Base-by-base conservation (phyloP, 2,113 vertebrate species). In the Argyrosomus japonicus region DNA sequence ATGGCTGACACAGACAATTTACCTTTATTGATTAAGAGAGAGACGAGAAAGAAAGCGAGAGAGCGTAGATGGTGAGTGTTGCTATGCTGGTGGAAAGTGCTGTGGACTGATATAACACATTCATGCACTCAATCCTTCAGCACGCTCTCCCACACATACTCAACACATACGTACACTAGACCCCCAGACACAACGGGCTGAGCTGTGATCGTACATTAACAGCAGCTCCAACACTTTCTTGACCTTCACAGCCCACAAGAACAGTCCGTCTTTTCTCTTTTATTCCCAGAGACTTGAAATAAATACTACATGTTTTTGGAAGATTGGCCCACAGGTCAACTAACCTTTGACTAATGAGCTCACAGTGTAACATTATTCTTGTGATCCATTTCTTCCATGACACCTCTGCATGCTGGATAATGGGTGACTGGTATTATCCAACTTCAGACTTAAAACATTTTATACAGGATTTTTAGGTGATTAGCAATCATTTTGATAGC, bases 41-140 rank as follows among this genome's bases (percentile, higher is more conserved):
- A n/a, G 48, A 73, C 14, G 17, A 17, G 47, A 71, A 0, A 40
- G 23, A 3, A 53, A 14, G 51, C 36, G 29, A 29, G 23, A n/a
- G 18, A n/a, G 19, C 15, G 78, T 40, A 47, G 78, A 64, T 23
- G 23, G 32, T 47, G 32, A 27, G 43, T 27, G 68, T 64, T 75
- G 86, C 78, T 79, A 51, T 82, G 84, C 86, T 86, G 23, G 14
- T 25, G 76, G 45, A 75, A 67, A 63, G 54, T 54, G 64, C 73
- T 60, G 79, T 3, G 53, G 74, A 82, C 62, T 73, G 23, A 73
- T 79, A 73, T 74, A 40, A 75, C 75, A 71, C 32, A 53, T 0
- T 29, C 23, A 25, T 61, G 51, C 72, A 70, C 73, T 69, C 61
- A n/a, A 2, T 67, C 18, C 15, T 40, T 43, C 61, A 43, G 12